phyloP scores from a whole-genome alignment of 2,888 invertebrate species.

The Eupithecia inturbata region DNA sequence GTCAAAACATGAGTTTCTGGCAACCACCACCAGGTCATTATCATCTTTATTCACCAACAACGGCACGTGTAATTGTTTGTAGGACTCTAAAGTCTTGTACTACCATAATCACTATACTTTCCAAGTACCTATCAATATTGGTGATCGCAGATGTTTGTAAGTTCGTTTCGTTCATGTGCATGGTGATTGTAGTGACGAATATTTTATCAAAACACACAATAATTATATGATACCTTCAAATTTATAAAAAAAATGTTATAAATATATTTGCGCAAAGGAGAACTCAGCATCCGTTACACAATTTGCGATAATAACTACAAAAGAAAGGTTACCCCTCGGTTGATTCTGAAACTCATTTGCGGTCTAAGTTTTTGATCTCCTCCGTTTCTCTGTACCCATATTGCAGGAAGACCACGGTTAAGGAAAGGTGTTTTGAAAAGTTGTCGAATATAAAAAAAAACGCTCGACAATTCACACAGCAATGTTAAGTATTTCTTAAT shows the following conservation, averaged over 20 bases:
- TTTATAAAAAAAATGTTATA: too few relatives aligned
- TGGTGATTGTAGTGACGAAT: neutral
- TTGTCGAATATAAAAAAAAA: neutral
- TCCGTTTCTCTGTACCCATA: constrained; percentile 57
- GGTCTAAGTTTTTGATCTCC: constrained; percentile 74
- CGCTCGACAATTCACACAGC: too few relatives aligned
- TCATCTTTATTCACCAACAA: neutral
- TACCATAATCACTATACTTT: neutral
- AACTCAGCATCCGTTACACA: constrained; percentile 70
- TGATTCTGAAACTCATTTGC: constrained; percentile 75
- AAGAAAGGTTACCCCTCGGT: constrained; percentile 67
- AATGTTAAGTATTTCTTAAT: neutral
- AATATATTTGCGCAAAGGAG: constrained; percentile 61
- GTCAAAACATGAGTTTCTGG: neutral
- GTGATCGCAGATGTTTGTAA: neutral
- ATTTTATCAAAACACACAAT: neutral
- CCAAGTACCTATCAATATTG: neutral
- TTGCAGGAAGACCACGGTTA: constrained; percentile 47
- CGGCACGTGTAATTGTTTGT: neutral
- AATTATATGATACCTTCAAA: constrained; percentile 36
- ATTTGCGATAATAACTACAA: constrained; percentile 76
- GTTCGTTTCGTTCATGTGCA: too few relatives aligned
- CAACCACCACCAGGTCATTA: neutral
- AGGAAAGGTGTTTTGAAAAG: neutral
- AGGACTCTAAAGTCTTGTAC: neutral